Percentiles rank a stretch among this genome's conserved stretches.
These are phyloP conservation scores for Megalurothrips usitatus DNA, from an alignment of 2,888 invertebrate species.

Conservation along the genomic window DNA sequence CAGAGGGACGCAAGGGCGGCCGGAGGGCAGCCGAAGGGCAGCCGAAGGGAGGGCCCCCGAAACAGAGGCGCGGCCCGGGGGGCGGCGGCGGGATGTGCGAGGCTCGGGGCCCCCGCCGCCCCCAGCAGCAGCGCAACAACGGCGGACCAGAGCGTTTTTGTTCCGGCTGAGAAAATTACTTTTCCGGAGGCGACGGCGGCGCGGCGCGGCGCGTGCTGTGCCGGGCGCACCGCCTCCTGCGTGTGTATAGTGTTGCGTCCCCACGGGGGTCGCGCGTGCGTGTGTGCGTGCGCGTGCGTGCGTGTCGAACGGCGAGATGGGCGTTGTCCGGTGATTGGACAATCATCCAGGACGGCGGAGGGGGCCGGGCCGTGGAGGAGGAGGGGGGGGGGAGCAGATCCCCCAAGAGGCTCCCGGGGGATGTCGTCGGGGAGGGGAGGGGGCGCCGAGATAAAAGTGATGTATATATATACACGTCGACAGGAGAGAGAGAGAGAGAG, in stretches of 20 bases:
- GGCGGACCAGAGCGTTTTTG: not conserved
- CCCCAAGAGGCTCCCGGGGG: not conserved
- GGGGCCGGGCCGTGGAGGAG: no score
- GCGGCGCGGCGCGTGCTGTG: not conserved
- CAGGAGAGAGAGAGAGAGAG: not conserved
- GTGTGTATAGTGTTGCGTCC: not conserved
- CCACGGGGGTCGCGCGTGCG: not conserved
- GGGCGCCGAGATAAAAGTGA: no score
- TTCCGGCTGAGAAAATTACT: slow-evolving; percentile 1
- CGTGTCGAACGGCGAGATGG: not conserved
- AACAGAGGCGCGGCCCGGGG: no score
- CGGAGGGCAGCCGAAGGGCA: no score
- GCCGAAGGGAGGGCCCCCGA: no score
- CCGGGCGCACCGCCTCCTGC: not conserved
- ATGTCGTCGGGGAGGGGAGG: no score
- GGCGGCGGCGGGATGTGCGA: no score
- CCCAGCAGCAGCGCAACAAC: not conserved
- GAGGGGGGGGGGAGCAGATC: not conserved
- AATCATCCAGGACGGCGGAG: not conserved
- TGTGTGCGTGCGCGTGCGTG: not conserved
- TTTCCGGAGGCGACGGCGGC: not conserved
- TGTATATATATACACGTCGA: not conserved
- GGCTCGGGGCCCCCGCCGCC: no score
- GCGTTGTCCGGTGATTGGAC: not conserved
- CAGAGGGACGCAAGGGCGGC: not conserved